Percentiles rank a stretch among this genome's conserved stretches.
phyloP scores from a whole-genome alignment of 2,797 vertebrate genomes.

The Sus cebifrons region DNA sequence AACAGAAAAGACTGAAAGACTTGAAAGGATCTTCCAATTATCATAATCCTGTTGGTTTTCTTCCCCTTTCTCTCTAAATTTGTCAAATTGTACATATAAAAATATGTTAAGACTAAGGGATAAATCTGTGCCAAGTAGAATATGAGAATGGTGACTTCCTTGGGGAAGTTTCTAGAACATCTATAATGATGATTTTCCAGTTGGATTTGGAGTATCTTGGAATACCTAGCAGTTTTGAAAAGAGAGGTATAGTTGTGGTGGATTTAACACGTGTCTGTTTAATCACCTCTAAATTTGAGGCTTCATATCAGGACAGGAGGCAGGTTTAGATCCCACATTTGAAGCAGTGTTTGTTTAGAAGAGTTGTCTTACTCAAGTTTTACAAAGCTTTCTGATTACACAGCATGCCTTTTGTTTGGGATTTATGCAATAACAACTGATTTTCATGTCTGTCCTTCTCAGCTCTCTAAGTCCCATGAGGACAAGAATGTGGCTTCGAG shows the following conservation, averaged over 20 bases:
- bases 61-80: background rate
- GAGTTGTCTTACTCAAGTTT: background rate
- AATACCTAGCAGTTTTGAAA: constrained; percentile 12
- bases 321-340: background rate
- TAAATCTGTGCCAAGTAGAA: background rate
- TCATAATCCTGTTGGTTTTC: constrained; percentile 47
- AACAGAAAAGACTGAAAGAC: background rate
- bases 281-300: background rate
- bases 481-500: background rate
- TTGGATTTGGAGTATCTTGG: background rate
- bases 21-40: constrained; percentile 61
- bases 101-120: background rate
- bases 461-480: background rate
- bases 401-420: background rate
- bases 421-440: background rate
- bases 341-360: background rate
- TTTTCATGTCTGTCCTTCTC: background rate
- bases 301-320: background rate
- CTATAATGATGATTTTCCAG: background rate
- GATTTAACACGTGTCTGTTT: background rate
- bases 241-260: background rate
- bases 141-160: background rate
- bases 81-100: constrained; percentile 11
- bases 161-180: background rate
- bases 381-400: background rate